These are phyloP conservation scores for Myiozetetes cayanensis DNA, from an alignment of 2,113 vertebrate species.

Conservation along the genomic window DNA sequence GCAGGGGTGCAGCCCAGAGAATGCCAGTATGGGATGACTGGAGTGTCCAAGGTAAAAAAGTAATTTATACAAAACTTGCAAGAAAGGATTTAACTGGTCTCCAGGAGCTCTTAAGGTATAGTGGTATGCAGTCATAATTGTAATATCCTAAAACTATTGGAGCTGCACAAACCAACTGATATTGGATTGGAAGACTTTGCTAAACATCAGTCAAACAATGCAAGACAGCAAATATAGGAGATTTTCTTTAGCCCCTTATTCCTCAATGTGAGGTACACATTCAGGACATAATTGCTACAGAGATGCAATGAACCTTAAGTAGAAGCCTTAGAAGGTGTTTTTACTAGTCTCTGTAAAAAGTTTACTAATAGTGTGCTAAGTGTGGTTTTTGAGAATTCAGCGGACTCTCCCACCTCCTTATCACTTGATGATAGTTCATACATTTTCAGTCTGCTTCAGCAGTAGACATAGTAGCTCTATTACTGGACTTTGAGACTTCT, in stretches of 20 bases:
- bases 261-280: background rate
- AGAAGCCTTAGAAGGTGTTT: background rate
- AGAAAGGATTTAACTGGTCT: background rate
- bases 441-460: background rate
- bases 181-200: background rate
- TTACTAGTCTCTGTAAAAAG: background rate
- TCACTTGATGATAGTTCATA: background rate
- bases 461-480: background rate
- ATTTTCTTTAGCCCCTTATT: background rate
- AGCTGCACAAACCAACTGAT: background rate
- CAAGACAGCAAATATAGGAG: background rate
- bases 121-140: background rate
- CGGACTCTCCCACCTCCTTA: background rate
- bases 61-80: background rate
- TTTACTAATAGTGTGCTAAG: background rate
- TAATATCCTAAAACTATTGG: background rate
- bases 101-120: background rate
- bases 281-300: background rate
- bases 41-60: background rate
- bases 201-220: background rate
- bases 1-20: background rate
- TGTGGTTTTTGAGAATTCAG: background rate
- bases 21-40: background rate
- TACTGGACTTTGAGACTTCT: background rate
- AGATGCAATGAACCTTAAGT: background rate